Evolutionary conservation across 2,888 invertebrate species (phyloP).

Genomic region (Epirrita christyi): DNA sequence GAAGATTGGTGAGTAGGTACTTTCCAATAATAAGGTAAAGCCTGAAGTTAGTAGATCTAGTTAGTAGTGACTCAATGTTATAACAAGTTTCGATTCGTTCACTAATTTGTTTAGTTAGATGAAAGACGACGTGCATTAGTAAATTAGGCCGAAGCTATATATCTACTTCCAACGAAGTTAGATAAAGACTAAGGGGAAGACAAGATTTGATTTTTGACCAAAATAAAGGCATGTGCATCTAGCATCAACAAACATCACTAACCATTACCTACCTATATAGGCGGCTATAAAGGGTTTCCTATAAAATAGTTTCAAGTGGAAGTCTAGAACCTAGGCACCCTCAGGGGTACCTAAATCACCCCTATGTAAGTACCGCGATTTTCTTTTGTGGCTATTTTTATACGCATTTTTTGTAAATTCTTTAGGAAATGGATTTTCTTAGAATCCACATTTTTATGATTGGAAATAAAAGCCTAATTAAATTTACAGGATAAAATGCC

Average conservation of each 20-base stretch:
- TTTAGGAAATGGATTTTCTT: no score
- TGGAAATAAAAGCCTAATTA: no score
- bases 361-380: no score
- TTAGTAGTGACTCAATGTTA: slow-evolving; percentile 32
- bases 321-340: no score
- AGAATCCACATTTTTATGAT: no score
- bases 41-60: slow-evolving; percentile 22
- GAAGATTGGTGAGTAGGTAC: neutral
- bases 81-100: slow-evolving; percentile 30
- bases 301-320: no score
- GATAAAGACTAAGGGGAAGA: neutral
- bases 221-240: neutral
- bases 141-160: slow-evolving; percentile 19
- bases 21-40: slow-evolving; percentile 29
- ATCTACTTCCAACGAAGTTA: slow-evolving; percentile 15
- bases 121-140: slow-evolving; percentile 22
- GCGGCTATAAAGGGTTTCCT: no score
- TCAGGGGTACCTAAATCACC: no score
- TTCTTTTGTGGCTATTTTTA: no score
- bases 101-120: slow-evolving; percentile 28
- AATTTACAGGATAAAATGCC: no score
- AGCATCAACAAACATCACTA: neutral
- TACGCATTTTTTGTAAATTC: no score
- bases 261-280: neutral
- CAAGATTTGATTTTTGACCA: neutral